Evolutionary conservation across 2,888 invertebrate genomes (phyloP).

Genomic region (Onchidella celtica): DNA sequence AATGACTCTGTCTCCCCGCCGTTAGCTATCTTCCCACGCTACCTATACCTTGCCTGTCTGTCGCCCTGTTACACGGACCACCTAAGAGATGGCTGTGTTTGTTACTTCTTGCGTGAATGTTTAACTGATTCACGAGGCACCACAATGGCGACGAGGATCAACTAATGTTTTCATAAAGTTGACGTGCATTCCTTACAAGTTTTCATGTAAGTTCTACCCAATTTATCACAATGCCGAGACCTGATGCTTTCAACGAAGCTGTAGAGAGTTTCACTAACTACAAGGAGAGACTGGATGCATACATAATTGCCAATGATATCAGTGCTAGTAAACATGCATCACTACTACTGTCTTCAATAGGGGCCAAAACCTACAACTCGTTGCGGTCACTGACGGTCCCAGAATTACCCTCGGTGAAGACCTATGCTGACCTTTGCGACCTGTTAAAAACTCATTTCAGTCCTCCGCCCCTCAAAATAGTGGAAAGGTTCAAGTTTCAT

Average conservation of each 20-base stretch:
- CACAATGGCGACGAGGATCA: no score
- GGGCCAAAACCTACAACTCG: neutral
- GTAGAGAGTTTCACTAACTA: neutral
- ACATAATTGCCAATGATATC: neutral
- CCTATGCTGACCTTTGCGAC: neutral
- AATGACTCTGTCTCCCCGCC: no score
- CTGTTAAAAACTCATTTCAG: neutral
- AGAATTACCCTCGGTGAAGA: neutral
- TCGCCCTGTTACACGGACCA: no score
- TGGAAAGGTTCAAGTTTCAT: conserved; percentile 15
- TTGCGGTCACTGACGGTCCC: neutral
- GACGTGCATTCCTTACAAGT: no score
- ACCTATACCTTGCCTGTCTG: no score
- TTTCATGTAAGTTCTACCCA: neutral
- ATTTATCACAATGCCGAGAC: neutral
- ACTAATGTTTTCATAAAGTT: no score
- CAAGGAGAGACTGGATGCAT: conserved; percentile 7
- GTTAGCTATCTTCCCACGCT: no score
- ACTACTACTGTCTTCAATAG: neutral
- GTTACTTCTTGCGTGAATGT: no score
- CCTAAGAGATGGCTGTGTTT: no score
- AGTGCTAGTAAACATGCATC: neutral
- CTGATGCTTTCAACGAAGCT: neutral
- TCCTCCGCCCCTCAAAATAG: neutral
- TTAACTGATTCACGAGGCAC: no score